A percentile compares a stretch with the other conserved stretches of the same genome.
Conservation (phyloP, 2,797 vertebrate genomes). For the Carapus acus region DNA sequence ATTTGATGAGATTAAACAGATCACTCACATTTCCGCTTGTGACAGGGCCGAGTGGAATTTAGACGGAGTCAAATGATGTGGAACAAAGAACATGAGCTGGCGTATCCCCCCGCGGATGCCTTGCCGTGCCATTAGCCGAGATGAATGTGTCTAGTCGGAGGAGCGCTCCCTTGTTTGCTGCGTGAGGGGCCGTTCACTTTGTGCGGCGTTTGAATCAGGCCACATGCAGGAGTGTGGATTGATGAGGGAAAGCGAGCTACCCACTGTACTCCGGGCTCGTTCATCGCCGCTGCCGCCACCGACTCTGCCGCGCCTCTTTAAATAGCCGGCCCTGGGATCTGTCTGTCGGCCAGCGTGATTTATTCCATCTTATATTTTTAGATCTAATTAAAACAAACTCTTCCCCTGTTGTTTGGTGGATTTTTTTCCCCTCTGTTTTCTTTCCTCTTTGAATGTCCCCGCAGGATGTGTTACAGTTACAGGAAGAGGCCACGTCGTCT, state of each 20-base stretch:
- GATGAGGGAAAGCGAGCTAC: conserved; percentile 52
- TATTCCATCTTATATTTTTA: conserved; percentile 59
- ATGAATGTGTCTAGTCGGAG: conserved; percentile 63
- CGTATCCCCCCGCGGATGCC: conserved; percentile 55
- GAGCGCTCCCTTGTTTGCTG: conserved; percentile 62
- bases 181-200: conserved; percentile 55
- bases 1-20: conserved; percentile 65
- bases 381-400: conserved; percentile 68
- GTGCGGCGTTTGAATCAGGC: conserved; percentile 52
- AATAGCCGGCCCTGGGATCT: conserved; percentile 54
- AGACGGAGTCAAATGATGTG: conserved; percentile 64
- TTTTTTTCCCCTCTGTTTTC: too few species aligned
- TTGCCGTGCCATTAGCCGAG: conserved; percentile 60
- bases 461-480: too few species aligned
- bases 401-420: conserved; percentile 47
- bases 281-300: conserved; percentile 54
- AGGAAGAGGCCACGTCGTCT: too few species aligned
- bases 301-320: conserved; percentile 53
- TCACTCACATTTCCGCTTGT: conserved; percentile 51
- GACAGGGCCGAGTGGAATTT: conserved; percentile 52
- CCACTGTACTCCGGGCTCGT: conserved; percentile 56
- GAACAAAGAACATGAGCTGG: conserved; percentile 65
- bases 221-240: conserved; percentile 54
- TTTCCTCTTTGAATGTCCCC: too few species aligned
- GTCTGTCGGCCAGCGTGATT: conserved; percentile 58